phyloP scores from a whole-genome alignment of 2,797 vertebrate species.

The Tokudaia tokunoshimensis region DNA sequence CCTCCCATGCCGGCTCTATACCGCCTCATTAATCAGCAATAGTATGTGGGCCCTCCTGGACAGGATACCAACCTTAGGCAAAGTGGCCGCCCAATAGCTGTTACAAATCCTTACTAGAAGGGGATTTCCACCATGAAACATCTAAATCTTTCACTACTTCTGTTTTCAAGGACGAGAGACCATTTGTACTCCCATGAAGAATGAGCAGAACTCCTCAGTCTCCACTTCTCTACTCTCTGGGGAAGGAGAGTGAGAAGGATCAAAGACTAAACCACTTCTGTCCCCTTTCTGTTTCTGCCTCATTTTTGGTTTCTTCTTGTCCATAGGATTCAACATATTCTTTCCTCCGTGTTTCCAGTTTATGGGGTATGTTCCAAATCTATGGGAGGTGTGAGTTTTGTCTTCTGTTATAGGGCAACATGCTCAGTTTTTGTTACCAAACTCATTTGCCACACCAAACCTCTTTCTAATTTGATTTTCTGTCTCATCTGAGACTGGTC shows the following conservation, averaged over 20 bases:
- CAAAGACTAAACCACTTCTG: neutral
- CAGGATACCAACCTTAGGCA: neutral
- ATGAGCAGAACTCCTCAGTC: neutral
- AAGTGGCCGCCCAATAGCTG: neutral
- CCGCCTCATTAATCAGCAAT: neutral
- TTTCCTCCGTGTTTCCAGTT: neutral
- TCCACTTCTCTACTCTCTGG: neutral
- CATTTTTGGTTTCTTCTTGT: neutral
- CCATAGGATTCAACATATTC: neutral
- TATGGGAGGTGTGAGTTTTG: neutral
- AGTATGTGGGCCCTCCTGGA: neutral
- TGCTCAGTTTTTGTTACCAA: neutral
- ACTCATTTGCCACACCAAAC: neutral
- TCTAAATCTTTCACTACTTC: neutral
- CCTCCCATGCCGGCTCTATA: neutral
- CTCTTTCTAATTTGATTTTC: neutral
- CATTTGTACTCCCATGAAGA: neutral
- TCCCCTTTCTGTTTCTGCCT: neutral
- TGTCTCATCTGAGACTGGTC: neutral
- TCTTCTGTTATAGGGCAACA: neutral
- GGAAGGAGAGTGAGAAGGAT: neutral
- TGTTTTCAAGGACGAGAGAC: neutral
- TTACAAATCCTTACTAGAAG: neutral
- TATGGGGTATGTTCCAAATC: neutral
- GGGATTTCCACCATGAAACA: neutral